Evolutionary conservation across 2,113 vertebrate genomes (phyloP).

Genomic region (Triplophysa rosa): DNA sequence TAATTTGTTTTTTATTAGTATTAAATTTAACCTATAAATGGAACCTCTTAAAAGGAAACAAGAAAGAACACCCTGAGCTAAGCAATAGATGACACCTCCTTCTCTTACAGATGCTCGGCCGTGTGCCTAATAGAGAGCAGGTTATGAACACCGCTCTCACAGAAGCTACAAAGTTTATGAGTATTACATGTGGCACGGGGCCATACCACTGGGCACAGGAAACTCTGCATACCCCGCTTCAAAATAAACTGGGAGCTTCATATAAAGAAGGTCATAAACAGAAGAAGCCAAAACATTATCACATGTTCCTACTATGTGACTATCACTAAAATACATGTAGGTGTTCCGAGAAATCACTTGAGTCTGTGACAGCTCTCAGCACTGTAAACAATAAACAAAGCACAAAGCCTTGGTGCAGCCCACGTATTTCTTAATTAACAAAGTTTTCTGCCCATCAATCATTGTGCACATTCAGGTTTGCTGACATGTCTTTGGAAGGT

Average conservation of each 20-base stretch:
- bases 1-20: neutral
- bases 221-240: conserved; percentile 34
- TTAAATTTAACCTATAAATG: neutral
- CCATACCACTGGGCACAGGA: conserved; percentile 25
- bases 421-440: neutral
- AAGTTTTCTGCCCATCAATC: neutral
- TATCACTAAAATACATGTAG: neutral
- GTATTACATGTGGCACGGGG: conserved; percentile 24
- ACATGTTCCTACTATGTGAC: neutral
- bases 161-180: conserved; percentile 44
- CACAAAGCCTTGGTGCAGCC: neutral
- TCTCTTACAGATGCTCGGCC: conserved; percentile 7
- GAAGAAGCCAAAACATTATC: neutral
- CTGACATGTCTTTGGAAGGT: neutral
- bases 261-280: conserved; percentile 34
- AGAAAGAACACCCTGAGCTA: conserved; percentile 10
- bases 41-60: neutral
- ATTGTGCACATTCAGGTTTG: neutral
- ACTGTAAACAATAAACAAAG: no score
- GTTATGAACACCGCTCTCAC: conserved; percentile 63
- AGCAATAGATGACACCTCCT: neutral
- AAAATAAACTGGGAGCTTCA: conserved; percentile 1
- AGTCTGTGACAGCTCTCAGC: neutral
- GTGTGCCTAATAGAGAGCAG: conserved; percentile 47
- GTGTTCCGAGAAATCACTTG: neutral